phyloP scores from a whole-genome alignment of 2,113 vertebrate species.

The Chinchilla lanigera region DNA sequence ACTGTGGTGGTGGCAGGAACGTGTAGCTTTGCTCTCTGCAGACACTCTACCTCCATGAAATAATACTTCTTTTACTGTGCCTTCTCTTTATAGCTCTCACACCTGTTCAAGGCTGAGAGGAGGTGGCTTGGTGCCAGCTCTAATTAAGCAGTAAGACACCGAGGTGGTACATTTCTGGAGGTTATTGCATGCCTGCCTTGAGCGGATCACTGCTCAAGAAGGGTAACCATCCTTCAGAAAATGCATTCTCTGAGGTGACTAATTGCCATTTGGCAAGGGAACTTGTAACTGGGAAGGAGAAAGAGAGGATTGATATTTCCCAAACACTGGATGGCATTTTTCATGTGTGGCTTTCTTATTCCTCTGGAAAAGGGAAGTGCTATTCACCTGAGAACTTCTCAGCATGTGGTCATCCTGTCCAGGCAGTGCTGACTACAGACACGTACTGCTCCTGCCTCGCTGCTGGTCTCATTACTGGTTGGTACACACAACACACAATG shows the following conservation, averaged over 20 bases:
- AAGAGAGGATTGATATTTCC: not conserved
- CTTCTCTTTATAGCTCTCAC: constrained; percentile 25
- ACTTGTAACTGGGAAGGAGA: constrained; percentile 42
- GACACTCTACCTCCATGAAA: constrained; percentile 19
- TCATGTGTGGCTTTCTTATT: constrained; percentile 13
- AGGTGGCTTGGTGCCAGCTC: constrained; percentile 57
- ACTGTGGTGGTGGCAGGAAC: not conserved
- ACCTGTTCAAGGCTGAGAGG: constrained; percentile 54
- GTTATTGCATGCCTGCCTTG: constrained; percentile 57
- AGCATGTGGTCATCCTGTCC: not conserved
- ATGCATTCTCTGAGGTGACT: constrained; percentile 69
- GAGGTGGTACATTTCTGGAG: constrained; percentile 65
- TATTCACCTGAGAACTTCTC: not conserved
- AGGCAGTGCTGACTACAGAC: rapidly evolving
- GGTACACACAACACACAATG: not conserved
- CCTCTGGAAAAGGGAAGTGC: not conserved
- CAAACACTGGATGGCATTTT: not conserved
- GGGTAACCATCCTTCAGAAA: constrained; percentile 73
- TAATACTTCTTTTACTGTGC: not conserved
- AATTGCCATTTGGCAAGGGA: constrained; percentile 55
- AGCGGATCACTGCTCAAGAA: constrained; percentile 38
- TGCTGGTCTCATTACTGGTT: not conserved
- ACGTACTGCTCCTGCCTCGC: not conserved
- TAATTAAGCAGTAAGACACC: constrained; percentile 67
- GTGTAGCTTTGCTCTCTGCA: constrained; percentile 33